Percentiles rank a stretch among this genome's conserved stretches.
Evolutionary conservation across 2,797 vertebrate genomes (phyloP).

Genomic region (Oreochromis grahami): DNA sequence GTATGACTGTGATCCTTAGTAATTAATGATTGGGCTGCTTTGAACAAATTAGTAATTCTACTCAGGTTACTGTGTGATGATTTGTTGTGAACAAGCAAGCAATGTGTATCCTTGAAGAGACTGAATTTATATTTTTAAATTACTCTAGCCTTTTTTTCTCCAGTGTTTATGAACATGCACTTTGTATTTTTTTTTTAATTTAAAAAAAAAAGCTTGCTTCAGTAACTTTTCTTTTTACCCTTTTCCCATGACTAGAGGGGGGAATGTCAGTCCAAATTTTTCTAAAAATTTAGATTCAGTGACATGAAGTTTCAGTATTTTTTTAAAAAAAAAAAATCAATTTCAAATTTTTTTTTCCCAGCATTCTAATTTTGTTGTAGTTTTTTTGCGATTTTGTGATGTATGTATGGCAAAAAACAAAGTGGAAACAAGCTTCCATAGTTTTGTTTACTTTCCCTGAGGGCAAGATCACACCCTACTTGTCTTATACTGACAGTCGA

Average conservation of each 20-base stretch:
- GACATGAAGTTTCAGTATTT: background rate
- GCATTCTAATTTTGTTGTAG: background rate
- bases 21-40: background rate
- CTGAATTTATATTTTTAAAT: background rate
- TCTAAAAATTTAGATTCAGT: background rate
- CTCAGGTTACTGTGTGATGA: background rate
- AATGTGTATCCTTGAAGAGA: background rate
- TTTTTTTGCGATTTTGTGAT: background rate
- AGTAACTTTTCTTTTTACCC: background rate
- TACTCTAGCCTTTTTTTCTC: background rate
- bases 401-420: background rate
- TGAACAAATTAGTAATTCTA: background rate
- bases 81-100: background rate
- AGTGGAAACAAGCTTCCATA: background rate
- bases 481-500: background rate
- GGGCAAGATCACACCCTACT: background rate
- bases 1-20: background rate
- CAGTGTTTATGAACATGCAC: background rate
- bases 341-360: background rate
- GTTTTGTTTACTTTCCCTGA: background rate
- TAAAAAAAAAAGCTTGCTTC: too few species aligned
- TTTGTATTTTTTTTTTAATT: background rate
- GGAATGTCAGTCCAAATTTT: rapidly evolving
- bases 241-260: background rate
- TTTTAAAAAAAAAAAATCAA: too few species aligned